These are phyloP conservation scores for Pyrrhura leucotis DNA, from an alignment of 2,797 vertebrate genomes.

Conservation along the genomic window DNA sequence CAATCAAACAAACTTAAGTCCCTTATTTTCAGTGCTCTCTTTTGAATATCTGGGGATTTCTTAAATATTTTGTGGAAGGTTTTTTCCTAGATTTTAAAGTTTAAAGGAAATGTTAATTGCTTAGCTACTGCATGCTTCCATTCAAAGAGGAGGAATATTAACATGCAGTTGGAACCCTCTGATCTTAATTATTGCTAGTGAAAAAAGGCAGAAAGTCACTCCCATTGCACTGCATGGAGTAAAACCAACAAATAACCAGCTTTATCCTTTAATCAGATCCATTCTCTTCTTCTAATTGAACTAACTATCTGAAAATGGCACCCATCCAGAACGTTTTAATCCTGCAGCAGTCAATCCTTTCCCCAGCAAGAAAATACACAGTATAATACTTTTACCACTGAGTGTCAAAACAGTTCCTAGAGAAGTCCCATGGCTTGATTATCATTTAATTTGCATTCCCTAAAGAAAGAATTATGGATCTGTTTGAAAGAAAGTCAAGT, in stretches of 20 bases:
- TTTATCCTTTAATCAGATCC: conserved; percentile 35
- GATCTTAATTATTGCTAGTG: background rate
- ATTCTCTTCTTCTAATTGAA: background rate
- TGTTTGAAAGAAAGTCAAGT: background rate
- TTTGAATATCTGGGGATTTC: background rate
- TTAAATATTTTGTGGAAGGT: background rate
- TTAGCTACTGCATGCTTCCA: background rate
- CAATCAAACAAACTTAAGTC: background rate
- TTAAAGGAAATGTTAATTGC: background rate
- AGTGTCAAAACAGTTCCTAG: background rate
- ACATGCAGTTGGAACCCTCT: background rate
- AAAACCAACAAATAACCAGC: conserved; percentile 10
- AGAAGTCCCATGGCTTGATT: background rate
- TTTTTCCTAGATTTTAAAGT: background rate
- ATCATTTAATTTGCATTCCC: conserved; percentile 17
- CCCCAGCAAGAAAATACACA: background rate
- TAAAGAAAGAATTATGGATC: background rate
- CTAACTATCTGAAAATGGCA: conserved; percentile 23
- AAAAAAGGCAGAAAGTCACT: background rate
- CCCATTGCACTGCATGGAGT: background rate
- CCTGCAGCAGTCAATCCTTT: background rate
- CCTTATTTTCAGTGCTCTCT: background rate
- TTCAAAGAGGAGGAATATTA: background rate
- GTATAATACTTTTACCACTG: background rate
- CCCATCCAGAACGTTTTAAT: background rate